Evolutionary conservation across 2,797 vertebrate genomes (phyloP).

Genomic region (Bovichtus variegatus): DNA sequence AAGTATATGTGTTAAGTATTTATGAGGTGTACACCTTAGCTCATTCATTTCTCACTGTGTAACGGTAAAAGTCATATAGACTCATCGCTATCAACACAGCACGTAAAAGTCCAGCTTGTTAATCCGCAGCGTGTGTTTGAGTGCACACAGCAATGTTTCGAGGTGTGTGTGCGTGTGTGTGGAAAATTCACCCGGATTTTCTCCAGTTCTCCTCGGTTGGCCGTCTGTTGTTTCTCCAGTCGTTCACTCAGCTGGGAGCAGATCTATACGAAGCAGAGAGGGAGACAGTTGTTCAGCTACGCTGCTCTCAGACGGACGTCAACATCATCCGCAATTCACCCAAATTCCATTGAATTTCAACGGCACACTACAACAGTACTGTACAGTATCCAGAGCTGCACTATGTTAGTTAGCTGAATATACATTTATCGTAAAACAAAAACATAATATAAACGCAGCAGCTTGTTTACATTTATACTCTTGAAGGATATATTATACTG

Average conservation of each 20-base stretch:
- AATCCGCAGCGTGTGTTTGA: slow-evolving; percentile 4
- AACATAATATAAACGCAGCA: neutral
- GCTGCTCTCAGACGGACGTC: neutral
- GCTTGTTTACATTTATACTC: neutral
- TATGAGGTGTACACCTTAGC: neutral
- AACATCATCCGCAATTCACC: slow-evolving; percentile 5
- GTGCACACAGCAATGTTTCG: neutral
- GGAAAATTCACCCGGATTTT: slow-evolving; percentile 93
- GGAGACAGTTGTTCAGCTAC: neutral
- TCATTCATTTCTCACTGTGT: no score
- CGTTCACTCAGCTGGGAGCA: slow-evolving; percentile 98
- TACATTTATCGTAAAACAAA: neutral
- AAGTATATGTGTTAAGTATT: no score
- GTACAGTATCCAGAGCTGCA: neutral
- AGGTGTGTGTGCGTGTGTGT: neutral
- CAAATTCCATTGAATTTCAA: neutral
- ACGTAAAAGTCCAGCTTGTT: slow-evolving; percentile 1
- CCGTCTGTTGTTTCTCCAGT: slow-evolving; percentile 96
- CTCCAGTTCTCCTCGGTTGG: slow-evolving; percentile 95
- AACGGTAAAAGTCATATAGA: neutral
- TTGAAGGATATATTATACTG: no score
- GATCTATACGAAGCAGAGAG: slow-evolving; percentile 86
- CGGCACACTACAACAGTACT: neutral
- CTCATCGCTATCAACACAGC: neutral
- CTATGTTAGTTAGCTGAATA: neutral